Evolutionary conservation across 2,797 vertebrate species (phyloP).

Genomic region (Cetoscarus ocellatus): DNA sequence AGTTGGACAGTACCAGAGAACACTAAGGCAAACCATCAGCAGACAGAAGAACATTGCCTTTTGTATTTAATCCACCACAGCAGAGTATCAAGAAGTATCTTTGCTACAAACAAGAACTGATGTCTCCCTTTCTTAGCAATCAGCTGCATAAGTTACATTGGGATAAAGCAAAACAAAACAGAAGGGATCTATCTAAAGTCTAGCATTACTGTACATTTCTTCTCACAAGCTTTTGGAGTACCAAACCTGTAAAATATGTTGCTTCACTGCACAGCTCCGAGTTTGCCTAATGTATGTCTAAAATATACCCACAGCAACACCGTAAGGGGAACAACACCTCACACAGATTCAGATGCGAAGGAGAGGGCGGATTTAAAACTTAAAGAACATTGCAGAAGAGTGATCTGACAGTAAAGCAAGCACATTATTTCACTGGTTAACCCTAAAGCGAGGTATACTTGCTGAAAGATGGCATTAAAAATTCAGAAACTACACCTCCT

Average conservation of each 20-base stretch:
- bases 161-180: conserved; percentile 78
- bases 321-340: too few species aligned
- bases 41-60: conserved; percentile 88
- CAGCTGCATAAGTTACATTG: conserved; percentile 91
- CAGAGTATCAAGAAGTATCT: conserved; percentile 83
- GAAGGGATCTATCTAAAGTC: conserved; percentile 85
- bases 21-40: conserved; percentile 87
- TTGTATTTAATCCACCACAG: conserved; percentile 86
- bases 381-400: too few species aligned
- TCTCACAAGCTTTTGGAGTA: conserved; percentile 62
- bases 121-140: conserved; percentile 90
- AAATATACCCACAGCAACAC: too few species aligned
- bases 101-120: conserved; percentile 91
- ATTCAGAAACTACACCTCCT: too few species aligned
- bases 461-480: too few species aligned
- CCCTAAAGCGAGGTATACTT: too few species aligned
- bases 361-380: too few species aligned
- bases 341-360: too few species aligned
- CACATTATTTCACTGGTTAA: too few species aligned
- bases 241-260: conserved; percentile 54
- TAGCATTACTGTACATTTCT: conserved; percentile 87
- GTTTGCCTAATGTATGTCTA: too few species aligned
- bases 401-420: neutral
- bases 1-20: conserved; percentile 89
- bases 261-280: conserved; percentile 74